phyloP scores from a whole-genome alignment of 2,113 vertebrate species.

The Rousettus leschenaultii region DNA sequence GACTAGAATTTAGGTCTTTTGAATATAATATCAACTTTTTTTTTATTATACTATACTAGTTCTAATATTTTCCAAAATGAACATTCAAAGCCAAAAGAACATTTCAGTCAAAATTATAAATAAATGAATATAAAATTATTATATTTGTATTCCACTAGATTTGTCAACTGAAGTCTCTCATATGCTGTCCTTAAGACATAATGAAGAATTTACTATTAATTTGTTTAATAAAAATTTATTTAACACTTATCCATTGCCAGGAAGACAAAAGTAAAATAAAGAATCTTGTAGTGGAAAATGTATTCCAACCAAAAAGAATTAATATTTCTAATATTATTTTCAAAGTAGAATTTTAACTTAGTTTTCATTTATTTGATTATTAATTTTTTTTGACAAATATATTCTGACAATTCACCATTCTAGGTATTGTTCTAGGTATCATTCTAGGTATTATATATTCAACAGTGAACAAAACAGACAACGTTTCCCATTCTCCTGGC shows the following conservation, averaged over 20 bases:
- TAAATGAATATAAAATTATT: background rate
- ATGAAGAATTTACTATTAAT: background rate
- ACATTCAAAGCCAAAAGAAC: background rate
- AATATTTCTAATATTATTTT: background rate
- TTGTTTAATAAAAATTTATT: background rate
- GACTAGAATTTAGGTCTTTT: background rate
- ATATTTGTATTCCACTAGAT: background rate
- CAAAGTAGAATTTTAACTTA: no score
- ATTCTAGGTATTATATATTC: no score
- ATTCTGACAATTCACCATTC: no score
- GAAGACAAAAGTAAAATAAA: background rate
- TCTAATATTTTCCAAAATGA: background rate
- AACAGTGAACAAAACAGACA: no score
- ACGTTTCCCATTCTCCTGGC: no score
- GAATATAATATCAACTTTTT: background rate
- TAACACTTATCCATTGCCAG: background rate
- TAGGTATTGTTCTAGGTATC: no score
- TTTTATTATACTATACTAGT: background rate
- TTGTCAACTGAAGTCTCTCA: no score
- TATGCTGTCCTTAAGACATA: background rate
- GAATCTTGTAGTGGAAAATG: background rate
- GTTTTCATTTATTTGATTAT: no score
- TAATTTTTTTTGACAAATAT: no score
- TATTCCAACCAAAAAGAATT: background rate
- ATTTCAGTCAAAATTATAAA: background rate